Percentiles rank a stretch among this genome's conserved stretches.
Conservation (phyloP, 2,113 vertebrate genomes). For the human (Homo sapiens) region DNA sequence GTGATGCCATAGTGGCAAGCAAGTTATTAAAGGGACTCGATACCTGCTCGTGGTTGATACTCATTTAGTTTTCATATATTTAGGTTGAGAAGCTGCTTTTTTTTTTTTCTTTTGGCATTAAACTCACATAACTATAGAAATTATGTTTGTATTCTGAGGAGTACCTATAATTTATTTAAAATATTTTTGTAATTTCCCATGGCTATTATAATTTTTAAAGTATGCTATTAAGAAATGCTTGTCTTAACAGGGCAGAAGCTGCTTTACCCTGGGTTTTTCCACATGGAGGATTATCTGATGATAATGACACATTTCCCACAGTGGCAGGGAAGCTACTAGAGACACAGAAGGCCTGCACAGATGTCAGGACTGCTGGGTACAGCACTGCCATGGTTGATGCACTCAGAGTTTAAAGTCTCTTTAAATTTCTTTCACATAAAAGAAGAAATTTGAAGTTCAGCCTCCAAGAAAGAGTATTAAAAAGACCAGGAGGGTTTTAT, state of each 20-base stretch:
- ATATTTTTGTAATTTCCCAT: neutral
- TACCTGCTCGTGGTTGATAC: neutral
- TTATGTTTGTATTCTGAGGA: neutral
- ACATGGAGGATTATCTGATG: neutral
- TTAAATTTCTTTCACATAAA: constrained; percentile 65
- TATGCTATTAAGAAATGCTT: neutral
- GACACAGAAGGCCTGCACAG: neutral
- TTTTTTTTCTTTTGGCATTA: neutral
- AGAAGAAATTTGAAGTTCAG: constrained; percentile 57
- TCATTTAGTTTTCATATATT: neutral
- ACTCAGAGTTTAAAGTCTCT: constrained; percentile 36
- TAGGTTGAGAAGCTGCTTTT: neutral
- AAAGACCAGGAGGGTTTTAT: constrained; percentile 43
- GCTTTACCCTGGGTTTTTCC: constrained; percentile 36
- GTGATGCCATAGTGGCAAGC: neutral
- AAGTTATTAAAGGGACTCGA: neutral
- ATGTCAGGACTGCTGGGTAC: neutral
- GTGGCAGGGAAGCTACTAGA: neutral
- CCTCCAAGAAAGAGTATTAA: constrained; percentile 59
- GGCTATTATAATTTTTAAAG: constrained; percentile 27
- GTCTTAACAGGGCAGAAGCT: constrained; percentile 55
- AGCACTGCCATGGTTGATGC: neutral
- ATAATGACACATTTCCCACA: neutral
- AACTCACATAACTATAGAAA: neutral
- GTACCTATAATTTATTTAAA: constrained; percentile 6